phyloP scores from a whole-genome alignment of 2,888 invertebrate genomes.

The Oasisia sp. region DNA sequence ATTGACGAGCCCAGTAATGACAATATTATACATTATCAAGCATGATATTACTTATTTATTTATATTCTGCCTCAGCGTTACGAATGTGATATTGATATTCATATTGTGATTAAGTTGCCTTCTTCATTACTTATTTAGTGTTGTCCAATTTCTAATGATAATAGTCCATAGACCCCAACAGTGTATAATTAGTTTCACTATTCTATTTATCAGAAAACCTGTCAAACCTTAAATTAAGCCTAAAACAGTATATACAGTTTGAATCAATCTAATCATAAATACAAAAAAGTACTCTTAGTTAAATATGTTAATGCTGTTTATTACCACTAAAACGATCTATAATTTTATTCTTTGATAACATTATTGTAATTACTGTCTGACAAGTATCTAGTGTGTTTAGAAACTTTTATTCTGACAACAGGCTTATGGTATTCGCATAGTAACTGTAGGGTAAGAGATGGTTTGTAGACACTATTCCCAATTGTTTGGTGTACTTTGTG shows the following conservation, averaged over 20 bases:
- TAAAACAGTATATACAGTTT: too few species aligned
- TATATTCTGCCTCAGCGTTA: not conserved
- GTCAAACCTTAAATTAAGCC: too few species aligned
- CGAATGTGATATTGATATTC: not conserved
- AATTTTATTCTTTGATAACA: too few species aligned
- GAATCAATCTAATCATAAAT: too few species aligned
- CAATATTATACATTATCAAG: not conserved
- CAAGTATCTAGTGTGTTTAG: not conserved
- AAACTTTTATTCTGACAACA: not conserved
- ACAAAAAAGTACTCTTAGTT: too few species aligned
- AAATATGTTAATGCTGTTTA: too few species aligned
- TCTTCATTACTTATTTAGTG: not conserved
- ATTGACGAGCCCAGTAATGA: not conserved
- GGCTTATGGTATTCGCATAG: not conserved
- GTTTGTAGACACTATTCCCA: not conserved
- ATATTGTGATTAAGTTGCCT: not conserved
- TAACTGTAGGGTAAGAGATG: not conserved
- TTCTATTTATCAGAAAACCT: too few species aligned
- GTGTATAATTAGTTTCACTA: too few species aligned
- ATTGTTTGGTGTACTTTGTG: not conserved
- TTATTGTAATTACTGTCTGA: too few species aligned
- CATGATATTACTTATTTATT: not conserved
- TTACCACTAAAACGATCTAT: too few species aligned
- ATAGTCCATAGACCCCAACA: too few species aligned
- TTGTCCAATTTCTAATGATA: not conserved